Evolutionary conservation across 2,797 vertebrate species (phyloP), one percentile per base, ranked within the genome.

Genomic region (Acomys russatus): DNA sequence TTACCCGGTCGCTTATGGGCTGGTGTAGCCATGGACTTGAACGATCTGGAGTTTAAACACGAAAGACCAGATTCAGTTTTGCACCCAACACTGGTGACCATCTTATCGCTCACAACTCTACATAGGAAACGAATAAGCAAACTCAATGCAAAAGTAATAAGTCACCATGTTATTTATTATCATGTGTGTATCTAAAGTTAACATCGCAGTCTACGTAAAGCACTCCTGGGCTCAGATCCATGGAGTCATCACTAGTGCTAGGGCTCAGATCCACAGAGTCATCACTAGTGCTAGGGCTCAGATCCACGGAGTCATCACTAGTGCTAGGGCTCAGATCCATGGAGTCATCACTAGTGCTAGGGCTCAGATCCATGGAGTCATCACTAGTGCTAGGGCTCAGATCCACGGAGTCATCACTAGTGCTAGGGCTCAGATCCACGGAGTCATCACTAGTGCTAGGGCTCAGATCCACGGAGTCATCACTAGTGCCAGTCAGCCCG

Each of bases 31-130:
- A 4, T 71, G 64, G 23, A 70, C 9, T 22, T 68, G 85, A 89
- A 86, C 61, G 70, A 66, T 64, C 38, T 90, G n/a, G 44, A 95
- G 63, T 78, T 93, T 73, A 82, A 90, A 38, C 17, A 88, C 25
- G 68, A 49, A 90, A 90, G 8, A 51, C n/a, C 6, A n/a, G 18
- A 51, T 28, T 44, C 74, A 94, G 76, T 12, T 20, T 87, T 20
- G 25, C 38, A 61, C 3, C 44, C 23, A 92, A 73, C 12, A 68
- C 7, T 23, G 8, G 14, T 74, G 70, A 54, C 38, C 33, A 88
- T 73, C 68, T 66, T 89, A 20, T 79, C 63, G 89, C 78, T 66
- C 59, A 30, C 71, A 92, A 83, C 23, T 85, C 74, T 74, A 95
- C 71, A n/a, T 64, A 64, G 2, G 25, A 94, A 94, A 84, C 9